Percentiles rank a stretch among this genome's conserved stretches.
Evolutionary conservation across 2,797 vertebrate species (phyloP).

Genomic region (Carapus acus): DNA sequence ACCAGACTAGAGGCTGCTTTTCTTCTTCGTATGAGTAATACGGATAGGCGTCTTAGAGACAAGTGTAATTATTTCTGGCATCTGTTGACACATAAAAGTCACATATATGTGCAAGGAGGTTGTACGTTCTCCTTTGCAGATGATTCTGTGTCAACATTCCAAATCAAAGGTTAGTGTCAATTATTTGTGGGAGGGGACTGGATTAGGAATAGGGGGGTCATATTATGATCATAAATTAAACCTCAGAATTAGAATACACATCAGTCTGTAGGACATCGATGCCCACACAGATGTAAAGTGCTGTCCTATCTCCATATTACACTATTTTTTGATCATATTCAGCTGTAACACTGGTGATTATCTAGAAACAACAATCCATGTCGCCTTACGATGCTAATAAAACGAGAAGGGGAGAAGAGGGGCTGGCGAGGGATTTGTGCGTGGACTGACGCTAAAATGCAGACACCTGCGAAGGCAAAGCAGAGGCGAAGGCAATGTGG

Average conservation of each 20-base stretch:
- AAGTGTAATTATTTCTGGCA: slow-evolving; percentile 14
- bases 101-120: no score
- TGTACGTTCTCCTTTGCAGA: no score
- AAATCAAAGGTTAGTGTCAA: no score
- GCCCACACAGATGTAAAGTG: slow-evolving; percentile 39
- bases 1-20: background rate
- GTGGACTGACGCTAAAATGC: no score
- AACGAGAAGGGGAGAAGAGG: slow-evolving; percentile 20
- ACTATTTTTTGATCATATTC: slow-evolving; percentile 19
- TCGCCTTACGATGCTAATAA: slow-evolving; percentile 15
- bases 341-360: slow-evolving; percentile 40
- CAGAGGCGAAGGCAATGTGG: slow-evolving; percentile 11
- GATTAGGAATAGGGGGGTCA: no score
- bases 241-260: background rate
- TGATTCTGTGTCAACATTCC: no score
- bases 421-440: no score
- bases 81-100: background rate
- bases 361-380: slow-evolving; percentile 19
- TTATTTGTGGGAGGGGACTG: no score
- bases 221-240: no score
- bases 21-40: background rate
- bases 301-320: slow-evolving; percentile 30
- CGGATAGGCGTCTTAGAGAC: background rate
- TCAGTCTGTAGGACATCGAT: slow-evolving; percentile 2
- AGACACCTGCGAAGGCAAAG: no score